Conservation (phyloP, 37 sponge, comb jelly and placozoan species). For the Hexactinellida sp. region DNA sequence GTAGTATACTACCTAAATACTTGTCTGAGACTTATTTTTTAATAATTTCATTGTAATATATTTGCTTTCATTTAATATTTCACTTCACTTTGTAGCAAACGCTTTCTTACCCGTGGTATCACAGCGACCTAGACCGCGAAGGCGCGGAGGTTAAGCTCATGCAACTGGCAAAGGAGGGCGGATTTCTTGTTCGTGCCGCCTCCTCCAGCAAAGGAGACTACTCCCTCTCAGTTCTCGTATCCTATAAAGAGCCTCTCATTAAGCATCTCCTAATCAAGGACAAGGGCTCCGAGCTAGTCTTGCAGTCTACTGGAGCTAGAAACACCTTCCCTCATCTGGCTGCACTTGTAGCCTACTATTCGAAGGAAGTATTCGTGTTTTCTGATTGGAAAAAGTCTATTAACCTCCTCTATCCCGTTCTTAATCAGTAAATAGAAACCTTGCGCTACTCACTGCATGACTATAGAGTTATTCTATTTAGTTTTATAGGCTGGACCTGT, state of each 20-base stretch:
- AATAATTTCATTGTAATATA: no score
- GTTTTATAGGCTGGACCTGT: conserved; percentile 2
- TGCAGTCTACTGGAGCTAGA: not conserved
- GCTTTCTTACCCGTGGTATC: not conserved
- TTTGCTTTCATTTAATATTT: not conserved
- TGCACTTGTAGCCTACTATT: not conserved
- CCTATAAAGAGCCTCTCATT: conserved; percentile 4
- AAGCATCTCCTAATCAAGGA: conserved; percentile 11
- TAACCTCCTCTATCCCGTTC: not conserved
- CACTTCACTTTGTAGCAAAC: not conserved
- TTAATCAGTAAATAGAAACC: not conserved
- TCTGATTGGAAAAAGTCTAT: not conserved
- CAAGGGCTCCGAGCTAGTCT: not conserved
- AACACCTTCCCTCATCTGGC: not conserved
- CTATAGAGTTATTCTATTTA: not conserved
- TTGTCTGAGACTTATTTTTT: no score
- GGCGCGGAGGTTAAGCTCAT: not conserved
- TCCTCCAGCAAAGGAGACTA: not conserved
- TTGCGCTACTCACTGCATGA: not conserved
- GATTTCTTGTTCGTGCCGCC: not conserved
- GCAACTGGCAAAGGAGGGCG: not conserved
- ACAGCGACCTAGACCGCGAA: not conserved
- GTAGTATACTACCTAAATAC: no score
- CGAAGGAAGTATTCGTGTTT: not conserved
- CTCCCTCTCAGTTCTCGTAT: not conserved